These are phyloP conservation scores for Hucho hucho DNA, from an alignment of 2,113 vertebrate species.

Conservation along the genomic window DNA sequence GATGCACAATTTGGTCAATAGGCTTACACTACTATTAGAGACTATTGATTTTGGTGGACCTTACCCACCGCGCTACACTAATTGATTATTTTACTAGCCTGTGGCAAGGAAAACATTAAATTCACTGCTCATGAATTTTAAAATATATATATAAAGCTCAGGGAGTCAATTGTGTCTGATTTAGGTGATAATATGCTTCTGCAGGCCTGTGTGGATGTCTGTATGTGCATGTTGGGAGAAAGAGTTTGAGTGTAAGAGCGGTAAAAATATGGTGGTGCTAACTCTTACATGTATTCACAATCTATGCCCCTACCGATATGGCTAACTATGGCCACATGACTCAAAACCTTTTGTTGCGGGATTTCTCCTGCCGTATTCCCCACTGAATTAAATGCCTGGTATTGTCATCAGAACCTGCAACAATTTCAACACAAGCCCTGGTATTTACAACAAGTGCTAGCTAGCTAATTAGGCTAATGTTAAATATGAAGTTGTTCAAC, in stretches of 20 bases:
- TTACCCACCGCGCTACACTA: slow-evolving; percentile 40
- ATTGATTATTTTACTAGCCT: slow-evolving; percentile 60
- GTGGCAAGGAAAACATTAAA: slow-evolving; percentile 54
- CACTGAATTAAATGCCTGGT: too few relatives aligned
- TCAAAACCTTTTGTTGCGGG: too few relatives aligned
- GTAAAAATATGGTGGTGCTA: neutral
- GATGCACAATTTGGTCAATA: slow-evolving; percentile 49
- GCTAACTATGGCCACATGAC: neutral
- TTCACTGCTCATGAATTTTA: slow-evolving; percentile 49
- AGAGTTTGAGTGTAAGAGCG: neutral
- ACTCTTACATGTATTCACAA: too few relatives aligned
- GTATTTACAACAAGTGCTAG: too few relatives aligned
- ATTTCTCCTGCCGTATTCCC: too few relatives aligned
- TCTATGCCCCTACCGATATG: too few relatives aligned
- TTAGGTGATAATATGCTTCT: neutral
- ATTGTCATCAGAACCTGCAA: too few relatives aligned
- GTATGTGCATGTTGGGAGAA: neutral
- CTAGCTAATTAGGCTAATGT: too few relatives aligned
- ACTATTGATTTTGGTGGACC: slow-evolving; percentile 54
- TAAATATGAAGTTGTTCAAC: neutral
- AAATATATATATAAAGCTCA: slow-evolving; percentile 1
- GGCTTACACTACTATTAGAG: slow-evolving; percentile 55
- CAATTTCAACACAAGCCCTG: too few relatives aligned
- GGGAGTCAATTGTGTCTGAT: slow-evolving; percentile 3
- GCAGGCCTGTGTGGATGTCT: neutral